Percentiles rank a stretch among this genome's conserved stretches.
phyloP scores from a whole-genome alignment of 1,140 invertebrate genomes.

The Zaprionus vittiger region DNA sequence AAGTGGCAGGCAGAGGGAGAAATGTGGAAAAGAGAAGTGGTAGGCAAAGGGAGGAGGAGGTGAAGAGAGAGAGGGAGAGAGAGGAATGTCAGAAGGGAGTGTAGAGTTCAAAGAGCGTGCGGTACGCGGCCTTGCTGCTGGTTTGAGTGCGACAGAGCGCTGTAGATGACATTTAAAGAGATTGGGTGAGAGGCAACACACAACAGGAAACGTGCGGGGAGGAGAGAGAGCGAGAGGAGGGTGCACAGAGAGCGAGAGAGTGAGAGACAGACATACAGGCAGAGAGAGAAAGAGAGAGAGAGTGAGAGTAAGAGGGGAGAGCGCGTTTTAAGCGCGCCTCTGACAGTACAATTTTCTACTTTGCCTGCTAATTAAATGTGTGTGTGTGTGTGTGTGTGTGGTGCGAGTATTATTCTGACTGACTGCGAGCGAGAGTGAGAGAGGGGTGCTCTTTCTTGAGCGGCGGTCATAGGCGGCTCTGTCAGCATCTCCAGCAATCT shows the following conservation, averaged over 20 bases:
- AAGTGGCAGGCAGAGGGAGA: too few species aligned
- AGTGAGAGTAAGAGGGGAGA: slow-evolving; percentile 28
- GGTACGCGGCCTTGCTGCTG: slow-evolving; percentile 36
- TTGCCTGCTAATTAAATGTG: slow-evolving; percentile 70
- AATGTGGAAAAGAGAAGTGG: too few species aligned
- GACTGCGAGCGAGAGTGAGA: slow-evolving; percentile 29
- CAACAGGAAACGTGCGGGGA: neutral
- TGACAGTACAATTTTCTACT: slow-evolving; percentile 51
- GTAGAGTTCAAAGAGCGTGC: slow-evolving; percentile 60
- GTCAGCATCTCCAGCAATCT: slow-evolving; percentile 68
- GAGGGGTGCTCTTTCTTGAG: slow-evolving; percentile 70
- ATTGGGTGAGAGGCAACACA: slow-evolving; percentile 51
- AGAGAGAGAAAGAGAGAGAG: neutral
- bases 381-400: slow-evolving; percentile 30
- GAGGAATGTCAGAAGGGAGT: slow-evolving; percentile 31
- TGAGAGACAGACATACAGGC: neutral
- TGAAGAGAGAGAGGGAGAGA: neutral
- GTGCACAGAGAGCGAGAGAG: neutral
- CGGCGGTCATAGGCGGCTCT: slow-evolving; percentile 33
- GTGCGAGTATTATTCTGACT: slow-evolving; percentile 2
- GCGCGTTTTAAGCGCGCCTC: slow-evolving; percentile 44
- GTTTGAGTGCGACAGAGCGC: slow-evolving; percentile 51
- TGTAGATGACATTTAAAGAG: slow-evolving; percentile 50
- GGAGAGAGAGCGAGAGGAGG: neutral
- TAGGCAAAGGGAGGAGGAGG: slow-evolving; percentile 3